Base-by-base conservation (phyloP, 2,888 invertebrate species). In the Pammene fasciana region DNA sequence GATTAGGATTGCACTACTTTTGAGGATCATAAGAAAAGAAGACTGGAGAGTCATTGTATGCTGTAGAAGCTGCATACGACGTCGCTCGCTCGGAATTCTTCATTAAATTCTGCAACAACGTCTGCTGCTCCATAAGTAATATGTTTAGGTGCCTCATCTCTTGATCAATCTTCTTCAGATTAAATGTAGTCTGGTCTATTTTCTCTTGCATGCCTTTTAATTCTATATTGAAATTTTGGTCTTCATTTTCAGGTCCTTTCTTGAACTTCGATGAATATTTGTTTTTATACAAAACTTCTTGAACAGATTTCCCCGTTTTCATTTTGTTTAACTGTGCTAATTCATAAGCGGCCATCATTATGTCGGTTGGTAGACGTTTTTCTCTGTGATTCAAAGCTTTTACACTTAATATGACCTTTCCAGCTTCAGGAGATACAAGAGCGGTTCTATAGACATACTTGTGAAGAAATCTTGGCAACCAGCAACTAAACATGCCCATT, bases 301-400 rank as follows among this genome's bases (percentile, higher is more conserved):
- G 94, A 0, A 95, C 94, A 0, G 95, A 95, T 73, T 94, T 92
- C 0, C 95, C 94, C 52, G 94, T 93, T 71, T 94, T 94, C 68
- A 95, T 90, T 83, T 95, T 96, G 50, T 96, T 94, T 70, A 95
- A 89, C 75, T 96, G 96, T 0, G 96, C 97, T 65, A 97, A 93
- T 78, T 97, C 96, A 75, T 97, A 96, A 0, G 97, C 97, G 0
- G 96, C 94, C 90, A 95, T 95, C 82, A 97, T 94, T 68, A 97
- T 95, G 68, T 97, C 96, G 18, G 95, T 94, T 0, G 97, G 97
- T 50, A 97, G 86, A 65, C 97, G 93, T 77, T 96, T 96, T 79
- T 97, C 97, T 38, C 96, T 93, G 0, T 96, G 97, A 88, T 97
- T 97, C 54, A 97, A 86, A 0, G 97, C 97, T 81, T 97, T 96